Conservation (phyloP, 1,140 invertebrate species). For the Araneus ventricosus region DNA sequence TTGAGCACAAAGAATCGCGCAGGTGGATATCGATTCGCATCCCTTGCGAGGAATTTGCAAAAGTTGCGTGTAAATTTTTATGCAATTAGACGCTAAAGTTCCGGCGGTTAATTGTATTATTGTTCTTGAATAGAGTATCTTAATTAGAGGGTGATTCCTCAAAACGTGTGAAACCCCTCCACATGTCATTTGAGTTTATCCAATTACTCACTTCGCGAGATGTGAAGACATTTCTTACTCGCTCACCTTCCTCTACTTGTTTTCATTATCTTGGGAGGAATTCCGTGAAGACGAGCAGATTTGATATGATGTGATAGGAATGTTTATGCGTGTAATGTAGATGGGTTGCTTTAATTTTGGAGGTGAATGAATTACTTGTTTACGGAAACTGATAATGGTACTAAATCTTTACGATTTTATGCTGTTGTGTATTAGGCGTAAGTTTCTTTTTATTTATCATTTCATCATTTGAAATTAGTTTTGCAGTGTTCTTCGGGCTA, state of each 20-base stretch:
- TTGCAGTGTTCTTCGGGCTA: too few species aligned
- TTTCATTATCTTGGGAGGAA: background rate
- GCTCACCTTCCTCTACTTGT: background rate
- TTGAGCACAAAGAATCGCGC: background rate
- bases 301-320: background rate
- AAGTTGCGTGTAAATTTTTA: background rate
- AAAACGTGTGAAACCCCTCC: background rate
- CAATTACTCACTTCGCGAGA: background rate
- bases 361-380: too few species aligned
- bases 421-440: too few species aligned
- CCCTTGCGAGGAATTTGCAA: background rate
- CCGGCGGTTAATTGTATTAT: background rate
- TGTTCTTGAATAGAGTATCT: background rate
- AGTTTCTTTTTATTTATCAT: too few species aligned
- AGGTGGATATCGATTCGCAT: background rate
- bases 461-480: too few species aligned
- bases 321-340: too few species aligned
- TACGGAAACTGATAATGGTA: too few species aligned
- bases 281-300: background rate
- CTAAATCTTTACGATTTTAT: too few species aligned
- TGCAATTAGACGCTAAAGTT: background rate
- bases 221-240: background rate
- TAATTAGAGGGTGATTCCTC: background rate
- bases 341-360: too few species aligned
- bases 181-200: slow-evolving; percentile 15